A percentile compares a stretch with the other conserved stretches of the same genome.
These are phyloP conservation scores for Hymenopus coronatus DNA, from an alignment of 2,888 invertebrate genomes.

Conservation along the genomic window DNA sequence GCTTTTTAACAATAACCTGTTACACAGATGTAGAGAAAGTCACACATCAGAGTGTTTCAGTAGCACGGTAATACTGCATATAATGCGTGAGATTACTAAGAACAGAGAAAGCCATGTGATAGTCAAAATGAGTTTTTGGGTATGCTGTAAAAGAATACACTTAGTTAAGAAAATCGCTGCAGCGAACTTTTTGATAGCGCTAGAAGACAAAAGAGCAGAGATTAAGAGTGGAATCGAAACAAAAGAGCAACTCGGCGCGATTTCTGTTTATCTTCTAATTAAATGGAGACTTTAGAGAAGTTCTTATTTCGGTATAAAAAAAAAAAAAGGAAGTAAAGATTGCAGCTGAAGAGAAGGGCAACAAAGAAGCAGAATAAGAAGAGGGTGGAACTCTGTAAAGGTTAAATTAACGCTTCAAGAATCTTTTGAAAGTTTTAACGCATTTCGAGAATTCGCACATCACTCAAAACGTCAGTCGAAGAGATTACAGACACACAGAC, in stretches of 20 bases:
- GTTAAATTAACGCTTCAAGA: slow-evolving; percentile 13
- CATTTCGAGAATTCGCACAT: background rate
- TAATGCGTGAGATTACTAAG: too few relatives aligned
- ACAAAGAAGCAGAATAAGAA: background rate
- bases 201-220: background rate
- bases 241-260: background rate
- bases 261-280: background rate
- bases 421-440: background rate
- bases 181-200: too few relatives aligned
- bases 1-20: too few relatives aligned
- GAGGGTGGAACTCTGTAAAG: background rate
- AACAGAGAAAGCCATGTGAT: too few relatives aligned
- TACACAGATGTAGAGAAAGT: too few relatives aligned
- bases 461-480: background rate
- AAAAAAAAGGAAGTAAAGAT: background rate
- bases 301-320: background rate
- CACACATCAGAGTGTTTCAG: too few relatives aligned
- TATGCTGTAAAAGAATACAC: too few relatives aligned
- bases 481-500: background rate
- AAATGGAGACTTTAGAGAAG: background rate
- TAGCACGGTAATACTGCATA: too few relatives aligned
- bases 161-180: too few relatives aligned
- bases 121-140: too few relatives aligned
- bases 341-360: background rate
- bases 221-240: background rate